A percentile compares a stretch with the other conserved stretches of the same genome.
Conservation (phyloP, 2,797 vertebrate genomes). For the Clamator glandarius region DNA sequence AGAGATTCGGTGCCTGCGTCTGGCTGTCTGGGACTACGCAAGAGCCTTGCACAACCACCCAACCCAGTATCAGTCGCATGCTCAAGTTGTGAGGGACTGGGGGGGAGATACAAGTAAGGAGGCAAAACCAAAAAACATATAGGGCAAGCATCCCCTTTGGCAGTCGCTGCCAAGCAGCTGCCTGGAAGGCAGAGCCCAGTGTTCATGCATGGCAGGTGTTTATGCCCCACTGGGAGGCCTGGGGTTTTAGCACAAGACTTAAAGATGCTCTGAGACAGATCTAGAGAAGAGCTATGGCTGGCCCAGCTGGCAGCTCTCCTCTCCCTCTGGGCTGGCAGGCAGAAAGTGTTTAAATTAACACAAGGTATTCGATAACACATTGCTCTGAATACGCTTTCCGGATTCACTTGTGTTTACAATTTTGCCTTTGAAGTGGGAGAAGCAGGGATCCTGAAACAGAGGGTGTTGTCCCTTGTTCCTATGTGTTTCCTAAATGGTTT, state of each 20-base stretch:
- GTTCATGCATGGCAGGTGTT: not conserved
- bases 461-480: not conserved
- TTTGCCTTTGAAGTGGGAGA: not conserved
- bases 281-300: not conserved
- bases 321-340: not conserved
- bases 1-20: not conserved
- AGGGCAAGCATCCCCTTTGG: not conserved
- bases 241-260: not conserved
- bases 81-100: not conserved
- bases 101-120: not conserved
- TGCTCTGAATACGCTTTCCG: not conserved
- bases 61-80: not conserved
- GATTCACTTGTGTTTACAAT: not conserved
- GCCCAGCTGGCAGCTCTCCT: not conserved
- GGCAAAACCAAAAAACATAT: not conserved
- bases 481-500: not conserved
- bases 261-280: not conserved
- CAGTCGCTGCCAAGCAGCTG: not conserved
- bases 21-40: not conserved
- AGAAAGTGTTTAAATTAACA: not conserved
- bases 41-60: not conserved
- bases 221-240: rapidly evolving
- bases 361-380: not conserved
- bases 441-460: not conserved
- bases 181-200: not conserved